Percentiles rank a stretch among this genome's conserved stretches.
Conservation (phyloP, 2,888 invertebrate species). For the Microchrysa polita region DNA sequence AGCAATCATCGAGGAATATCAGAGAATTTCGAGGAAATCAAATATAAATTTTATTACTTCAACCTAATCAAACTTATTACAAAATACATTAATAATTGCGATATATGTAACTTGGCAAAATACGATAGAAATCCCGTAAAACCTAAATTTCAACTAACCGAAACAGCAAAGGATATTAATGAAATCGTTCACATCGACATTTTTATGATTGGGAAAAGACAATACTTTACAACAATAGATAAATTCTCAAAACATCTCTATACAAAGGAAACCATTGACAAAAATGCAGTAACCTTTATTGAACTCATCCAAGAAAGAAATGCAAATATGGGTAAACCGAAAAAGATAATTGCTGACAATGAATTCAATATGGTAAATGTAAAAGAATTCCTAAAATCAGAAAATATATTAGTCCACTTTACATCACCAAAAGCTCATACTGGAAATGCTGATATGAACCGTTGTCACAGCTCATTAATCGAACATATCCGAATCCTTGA, state of each 20-base stretch:
- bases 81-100: slow-evolving; percentile 20
- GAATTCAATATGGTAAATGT: slow-evolving; percentile 12
- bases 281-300: background rate
- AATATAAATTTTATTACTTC: background rate
- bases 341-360: background rate
- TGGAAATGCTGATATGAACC: background rate
- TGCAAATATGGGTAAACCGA: slow-evolving; percentile 3
- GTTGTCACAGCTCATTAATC: background rate
- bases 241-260: slow-evolving; percentile 16
- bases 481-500: background rate
- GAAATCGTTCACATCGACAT: background rate
- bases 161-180: slow-evolving; percentile 6
- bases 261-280: background rate
- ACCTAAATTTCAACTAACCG: slow-evolving; percentile 1
- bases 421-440: background rate
- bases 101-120: slow-evolving; percentile 10
- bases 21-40: slow-evolving; percentile 11
- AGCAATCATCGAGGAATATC: slow-evolving; percentile 17
- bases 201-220: background rate
- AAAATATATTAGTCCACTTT: background rate
- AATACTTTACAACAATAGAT: slow-evolving; percentile 15
- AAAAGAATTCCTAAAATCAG: background rate
- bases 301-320: background rate
- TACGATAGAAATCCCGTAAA: slow-evolving; percentile 7
- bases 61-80: background rate